Percentiles rank a stretch among this genome's conserved stretches.
These are phyloP conservation scores for Spodoptera litura DNA, from an alignment of 1,140 invertebrate species.

Conservation along the genomic window DNA sequence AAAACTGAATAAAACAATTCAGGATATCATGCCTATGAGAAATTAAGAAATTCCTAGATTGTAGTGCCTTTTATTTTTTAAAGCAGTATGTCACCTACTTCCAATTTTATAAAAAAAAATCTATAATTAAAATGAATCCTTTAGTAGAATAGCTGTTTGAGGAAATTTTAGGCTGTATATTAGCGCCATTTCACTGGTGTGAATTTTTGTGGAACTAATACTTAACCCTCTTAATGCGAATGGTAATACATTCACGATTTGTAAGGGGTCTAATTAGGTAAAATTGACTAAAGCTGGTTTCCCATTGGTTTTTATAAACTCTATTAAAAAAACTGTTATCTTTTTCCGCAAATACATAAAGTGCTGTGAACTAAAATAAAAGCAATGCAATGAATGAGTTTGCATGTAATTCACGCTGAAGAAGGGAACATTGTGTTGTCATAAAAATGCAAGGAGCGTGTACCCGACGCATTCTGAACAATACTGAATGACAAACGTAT, in stretches of 20 bases:
- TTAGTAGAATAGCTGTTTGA: neutral
- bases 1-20: too few species aligned
- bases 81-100: too few species aligned
- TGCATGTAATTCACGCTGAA: slow-evolving; percentile 20
- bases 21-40: neutral
- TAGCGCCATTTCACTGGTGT: neutral
- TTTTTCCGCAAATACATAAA: neutral
- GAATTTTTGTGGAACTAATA: neutral
- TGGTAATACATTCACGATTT: neutral
- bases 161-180: neutral
- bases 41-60: neutral
- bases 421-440: neutral
- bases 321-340: neutral
- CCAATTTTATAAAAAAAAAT: too few species aligned
- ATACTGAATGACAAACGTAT: slow-evolving; percentile 23
- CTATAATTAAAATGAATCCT: neutral
- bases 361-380: neutral
- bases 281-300: too few species aligned
- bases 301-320: too few species aligned
- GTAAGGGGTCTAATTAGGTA: too few species aligned
- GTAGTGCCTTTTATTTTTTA: neutral
- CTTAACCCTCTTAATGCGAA: neutral
- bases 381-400: slow-evolving; percentile 14
- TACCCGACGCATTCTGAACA: slow-evolving; percentile 10
- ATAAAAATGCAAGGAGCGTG: slow-evolving; percentile 23